These are phyloP conservation scores for Camptogramma bilineatum DNA, from an alignment of 2,888 invertebrate genomes.

Conservation along the genomic window DNA sequence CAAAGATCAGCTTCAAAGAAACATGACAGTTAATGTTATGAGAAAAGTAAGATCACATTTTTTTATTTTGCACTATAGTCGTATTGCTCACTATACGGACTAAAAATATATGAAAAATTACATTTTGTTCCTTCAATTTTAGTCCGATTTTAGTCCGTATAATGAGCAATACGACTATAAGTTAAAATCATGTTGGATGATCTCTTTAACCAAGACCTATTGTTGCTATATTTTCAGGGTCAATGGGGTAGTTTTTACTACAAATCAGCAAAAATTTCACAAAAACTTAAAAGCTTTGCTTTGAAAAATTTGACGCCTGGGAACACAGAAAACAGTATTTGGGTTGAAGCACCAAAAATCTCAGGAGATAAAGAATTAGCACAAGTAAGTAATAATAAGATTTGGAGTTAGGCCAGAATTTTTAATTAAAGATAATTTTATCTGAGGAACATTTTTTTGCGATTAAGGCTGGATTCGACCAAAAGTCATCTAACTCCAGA, in stretches of 20 bases:
- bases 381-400: conserved; percentile 48
- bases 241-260: conserved; percentile 64
- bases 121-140: too few relatives aligned
- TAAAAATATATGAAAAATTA: too few relatives aligned
- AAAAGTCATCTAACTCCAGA: too few relatives aligned
- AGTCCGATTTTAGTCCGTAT: too few relatives aligned
- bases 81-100: too few relatives aligned
- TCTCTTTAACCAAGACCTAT: too few relatives aligned
- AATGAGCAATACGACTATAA: too few relatives aligned
- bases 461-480: too few relatives aligned
- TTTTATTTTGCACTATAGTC: neutral
- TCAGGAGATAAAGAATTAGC: conserved; percentile 45
- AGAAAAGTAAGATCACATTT: conserved; percentile 51
- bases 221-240: conserved; percentile 51
- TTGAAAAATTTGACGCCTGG: conserved; percentile 87
- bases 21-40: conserved; percentile 88
- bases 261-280: conserved; percentile 40
- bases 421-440: too few relatives aligned
- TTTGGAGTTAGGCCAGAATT: too few relatives aligned
- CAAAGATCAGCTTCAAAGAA: conserved; percentile 81
- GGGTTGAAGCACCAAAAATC: conserved; percentile 84
- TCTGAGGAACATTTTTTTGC: too few relatives aligned
- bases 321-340: conserved; percentile 89
- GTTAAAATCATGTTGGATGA: too few relatives aligned
- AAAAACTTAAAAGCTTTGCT: conserved; percentile 81